Evolutionary conservation across 92 coral and sea anemone genomes (phyloP), one percentile per base, ranked within the genome.

Genomic region (Epizoanthus ramosus): DNA sequence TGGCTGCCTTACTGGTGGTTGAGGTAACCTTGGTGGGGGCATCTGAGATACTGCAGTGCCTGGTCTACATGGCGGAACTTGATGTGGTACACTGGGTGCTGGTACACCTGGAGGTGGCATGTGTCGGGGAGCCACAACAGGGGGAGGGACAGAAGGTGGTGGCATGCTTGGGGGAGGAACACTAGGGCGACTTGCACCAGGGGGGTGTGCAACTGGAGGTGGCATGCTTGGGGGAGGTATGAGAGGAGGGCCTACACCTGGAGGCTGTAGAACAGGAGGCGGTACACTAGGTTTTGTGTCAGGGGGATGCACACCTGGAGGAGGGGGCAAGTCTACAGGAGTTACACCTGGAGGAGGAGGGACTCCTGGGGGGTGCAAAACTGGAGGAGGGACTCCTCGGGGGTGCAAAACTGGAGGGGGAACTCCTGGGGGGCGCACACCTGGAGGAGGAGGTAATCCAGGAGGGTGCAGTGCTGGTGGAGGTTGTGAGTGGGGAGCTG

Each of bases 161-260:
- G 66, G 71, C 24, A 75, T 43, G 53, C 64, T 14, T 14, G 75
- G 80, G 10, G 74, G 88, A 17, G 56, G 79, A 8, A 81, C 56
- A 3, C 80, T 82, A 57, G 74, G 85, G 23, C 88, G 88, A 5
- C 84, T 86, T 15, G 85, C n/a, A 12, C 85, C 37, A 17, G 90
- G 59, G 13, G 69, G 90, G 86, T 5, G 80, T 8, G 5, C 3
- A 28, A 79, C 82, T 68, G 85, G 77, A 16, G 90, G 89, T 8
- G 88, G 87, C 13, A 83, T 22, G 16, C 87, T 52, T 37, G 82
- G 70, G 14, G 87, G 90, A 12, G 79, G 93, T 31, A 85, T 56
- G 7, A 85, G 79, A 47, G 90, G 64, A 1, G 90, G 85, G 3
- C 63, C 80, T 18, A 83, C 71, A 0, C 75, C 66, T 28, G 71